Evolutionary conservation across 1,140 invertebrate species (phyloP), one percentile per base, ranked within the genome.

Genomic region (Plectus sambesii): DNA sequence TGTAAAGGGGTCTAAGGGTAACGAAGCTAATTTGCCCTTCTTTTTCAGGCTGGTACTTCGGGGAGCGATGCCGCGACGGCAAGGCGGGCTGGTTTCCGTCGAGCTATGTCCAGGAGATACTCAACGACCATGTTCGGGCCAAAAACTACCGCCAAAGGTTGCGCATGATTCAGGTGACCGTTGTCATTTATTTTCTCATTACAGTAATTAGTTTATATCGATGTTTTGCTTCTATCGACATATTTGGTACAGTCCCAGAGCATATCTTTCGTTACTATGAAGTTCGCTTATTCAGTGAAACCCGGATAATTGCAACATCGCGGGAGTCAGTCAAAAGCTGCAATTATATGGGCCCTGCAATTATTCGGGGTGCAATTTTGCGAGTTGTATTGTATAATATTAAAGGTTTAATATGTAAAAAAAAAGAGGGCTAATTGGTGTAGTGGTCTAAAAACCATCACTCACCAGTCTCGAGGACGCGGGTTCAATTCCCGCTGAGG

Each of bases 61-160:
- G 89, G 20, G 86, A 92, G 66, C 79, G 86, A 59, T 80, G 87
- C 20, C 77, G 86, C 41, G 87, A 93, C 69, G 82, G 84, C 47
- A 79, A 82, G 63, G 78, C 80, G 60, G 89, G 89, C 49, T 96
- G 89, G 89, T 93, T 94, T 68, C 89, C 89, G 2, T 84, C 83
- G 17, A 82, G 82, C 61, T 82, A 86, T 72, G 83, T 84, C 0
- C 78, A 80, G 27, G 87, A 93, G 77, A 82, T 93, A 41, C 80
- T 84, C n/a, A 92, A 86, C 22, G 79, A 83, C 33, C 89, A 93
- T 70, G 83, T 88, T 8, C 75, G 87, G 52, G 85, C 87, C 8
- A 77, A 83, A 25, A 59, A 65, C 29, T 68, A 66, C 39, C 44
- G 60, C 24, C 57, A 69, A 30, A 30, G 63, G 41, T 27, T 67